A percentile compares a stretch with the other conserved stretches of the same genome.
Evolutionary conservation across 92 coral and sea anemone species (phyloP).

Genomic region (Porites cylindrica): DNA sequence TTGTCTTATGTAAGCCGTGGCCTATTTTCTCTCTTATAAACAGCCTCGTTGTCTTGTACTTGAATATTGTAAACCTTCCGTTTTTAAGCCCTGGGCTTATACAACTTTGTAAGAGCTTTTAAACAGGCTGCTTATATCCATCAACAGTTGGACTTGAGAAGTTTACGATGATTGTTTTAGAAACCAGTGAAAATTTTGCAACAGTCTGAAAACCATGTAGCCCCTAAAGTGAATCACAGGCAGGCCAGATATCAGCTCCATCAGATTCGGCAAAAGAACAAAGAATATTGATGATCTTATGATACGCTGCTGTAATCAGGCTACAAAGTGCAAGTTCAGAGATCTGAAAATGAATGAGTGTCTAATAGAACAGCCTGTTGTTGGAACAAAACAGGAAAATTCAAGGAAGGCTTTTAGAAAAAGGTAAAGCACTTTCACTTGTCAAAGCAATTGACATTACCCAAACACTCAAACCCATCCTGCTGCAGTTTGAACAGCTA

Average conservation of each 20-base stretch:
- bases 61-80: too few species aligned
- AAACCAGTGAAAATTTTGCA: constrained; percentile 42
- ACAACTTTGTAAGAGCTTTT: too few species aligned
- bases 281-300: constrained; percentile 59
- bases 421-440: constrained; percentile 3
- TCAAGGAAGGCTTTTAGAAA: constrained; percentile 22
- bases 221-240: constrained; percentile 49
- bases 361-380: constrained; percentile 41
- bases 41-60: too few species aligned
- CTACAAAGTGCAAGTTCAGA: constrained; percentile 36
- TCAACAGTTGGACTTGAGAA: constrained; percentile 31
- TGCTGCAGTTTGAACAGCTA: neutral
- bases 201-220: constrained; percentile 59
- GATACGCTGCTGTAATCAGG: constrained; percentile 52
- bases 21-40: too few species aligned
- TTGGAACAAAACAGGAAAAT: constrained; percentile 47
- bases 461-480: neutral
- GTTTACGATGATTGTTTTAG: neutral
- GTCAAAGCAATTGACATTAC: neutral
- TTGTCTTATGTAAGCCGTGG: too few species aligned
- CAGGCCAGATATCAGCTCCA: constrained; percentile 52
- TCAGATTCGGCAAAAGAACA: constrained; percentile 35
- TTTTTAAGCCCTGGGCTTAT: too few species aligned
- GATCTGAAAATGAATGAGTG: constrained; percentile 50
- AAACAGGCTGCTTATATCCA: too few species aligned